A percentile compares a stretch with the other conserved stretches of the same genome.
These are phyloP conservation scores for Caenorhabditis doughertyi DNA, from an alignment of 2,888 invertebrate species.

Conservation along the genomic window DNA sequence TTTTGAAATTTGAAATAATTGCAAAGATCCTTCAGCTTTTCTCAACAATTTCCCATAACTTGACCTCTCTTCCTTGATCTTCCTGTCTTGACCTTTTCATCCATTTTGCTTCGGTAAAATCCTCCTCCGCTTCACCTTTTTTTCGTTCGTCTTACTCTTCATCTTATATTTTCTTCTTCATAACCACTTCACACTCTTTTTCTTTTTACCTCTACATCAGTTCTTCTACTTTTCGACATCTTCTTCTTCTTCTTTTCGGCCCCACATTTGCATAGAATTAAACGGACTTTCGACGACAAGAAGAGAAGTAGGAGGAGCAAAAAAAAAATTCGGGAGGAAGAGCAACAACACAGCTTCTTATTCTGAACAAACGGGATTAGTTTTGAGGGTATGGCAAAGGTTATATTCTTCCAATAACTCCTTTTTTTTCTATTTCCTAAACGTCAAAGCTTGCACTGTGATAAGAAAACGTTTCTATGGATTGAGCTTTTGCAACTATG, in stretches of 20 bases:
- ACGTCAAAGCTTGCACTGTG: too few species aligned
- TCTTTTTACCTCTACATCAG: conserved; percentile 23
- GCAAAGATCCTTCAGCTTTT: background rate
- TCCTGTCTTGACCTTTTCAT: conserved; percentile 28
- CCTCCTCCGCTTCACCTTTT: conserved; percentile 26
- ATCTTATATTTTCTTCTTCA: conserved; percentile 35
- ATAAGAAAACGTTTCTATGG: too few species aligned
- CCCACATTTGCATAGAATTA: conserved; percentile 63
- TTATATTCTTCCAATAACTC: conserved; percentile 31
- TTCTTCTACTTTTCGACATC: conserved; percentile 47
- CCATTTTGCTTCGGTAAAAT: conserved; percentile 17
- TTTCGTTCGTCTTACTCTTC: conserved; percentile 26
- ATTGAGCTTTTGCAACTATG: too few species aligned
- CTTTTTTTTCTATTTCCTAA: background rate
- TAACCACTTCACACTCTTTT: conserved; percentile 50
- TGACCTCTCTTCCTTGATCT: conserved; percentile 19
- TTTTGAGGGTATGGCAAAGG: conserved; percentile 16
- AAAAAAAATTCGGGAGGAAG: conserved; percentile 42
- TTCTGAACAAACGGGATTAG: conserved; percentile 47
- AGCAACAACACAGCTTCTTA: conserved; percentile 35
- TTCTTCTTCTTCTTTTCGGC: conserved; percentile 38
- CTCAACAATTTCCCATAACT: background rate
- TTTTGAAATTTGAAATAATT: background rate
- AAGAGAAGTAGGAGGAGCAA: conserved; percentile 23
- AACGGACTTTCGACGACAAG: conserved; percentile 57